Evolutionary conservation across 2,888 invertebrate species (phyloP).

Genomic region (Acronicta aceris): DNA sequence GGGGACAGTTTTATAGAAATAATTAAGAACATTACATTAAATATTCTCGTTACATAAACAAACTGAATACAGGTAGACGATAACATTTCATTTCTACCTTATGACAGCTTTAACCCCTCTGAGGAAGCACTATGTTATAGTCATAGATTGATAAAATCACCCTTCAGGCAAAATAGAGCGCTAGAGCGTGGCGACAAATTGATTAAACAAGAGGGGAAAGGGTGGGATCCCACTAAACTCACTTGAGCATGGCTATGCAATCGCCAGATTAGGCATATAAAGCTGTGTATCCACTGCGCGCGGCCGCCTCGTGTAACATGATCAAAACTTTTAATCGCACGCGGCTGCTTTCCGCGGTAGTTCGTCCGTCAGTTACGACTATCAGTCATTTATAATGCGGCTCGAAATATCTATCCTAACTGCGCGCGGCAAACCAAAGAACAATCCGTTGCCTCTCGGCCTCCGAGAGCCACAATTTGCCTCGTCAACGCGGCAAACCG

Average conservation of each 20-base stretch:
- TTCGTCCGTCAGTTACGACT: too few species aligned
- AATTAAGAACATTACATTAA: not conserved
- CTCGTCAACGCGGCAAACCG: too few species aligned
- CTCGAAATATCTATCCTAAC: too few species aligned
- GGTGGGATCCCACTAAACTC: constrained; percentile 35
- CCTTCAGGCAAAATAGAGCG: constrained; percentile 25
- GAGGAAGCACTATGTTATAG: constrained; percentile 23
- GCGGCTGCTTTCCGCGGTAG: too few species aligned
- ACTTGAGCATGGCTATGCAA: constrained; percentile 23
- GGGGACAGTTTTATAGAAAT: too few species aligned
- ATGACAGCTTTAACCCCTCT: not conserved
- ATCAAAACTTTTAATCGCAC: too few species aligned
- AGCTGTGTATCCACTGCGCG: too few species aligned
- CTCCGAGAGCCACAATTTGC: too few species aligned
- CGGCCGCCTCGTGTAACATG: too few species aligned
- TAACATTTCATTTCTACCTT: not conserved
- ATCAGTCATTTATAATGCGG: too few species aligned
- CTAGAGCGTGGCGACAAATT: constrained; percentile 41
- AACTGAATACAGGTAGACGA: not conserved
- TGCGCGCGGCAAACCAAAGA: too few species aligned
- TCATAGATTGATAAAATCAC: constrained; percentile 47
- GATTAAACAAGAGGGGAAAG: constrained; percentile 35
- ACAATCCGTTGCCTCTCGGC: too few species aligned
- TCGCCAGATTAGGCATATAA: constrained; percentile 2
- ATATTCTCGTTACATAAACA: not conserved